Evolutionary conservation across 1,140 invertebrate genomes (phyloP).

Genomic region (Calephelis nemesis): DNA sequence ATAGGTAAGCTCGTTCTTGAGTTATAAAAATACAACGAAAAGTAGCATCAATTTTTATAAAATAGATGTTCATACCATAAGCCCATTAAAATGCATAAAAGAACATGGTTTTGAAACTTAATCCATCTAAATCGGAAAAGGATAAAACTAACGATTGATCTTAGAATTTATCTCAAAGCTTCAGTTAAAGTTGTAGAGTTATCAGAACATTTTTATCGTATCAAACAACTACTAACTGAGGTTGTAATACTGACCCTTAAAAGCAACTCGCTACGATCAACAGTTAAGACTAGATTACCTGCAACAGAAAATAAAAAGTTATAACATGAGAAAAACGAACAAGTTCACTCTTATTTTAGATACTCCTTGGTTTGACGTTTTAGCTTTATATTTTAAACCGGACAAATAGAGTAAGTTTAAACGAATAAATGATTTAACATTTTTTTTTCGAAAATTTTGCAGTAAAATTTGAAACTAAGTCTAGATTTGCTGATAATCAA

Average conservation of each 20-base stretch:
- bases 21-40: too few species aligned
- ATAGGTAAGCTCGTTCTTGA: too few species aligned
- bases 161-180: conserved; percentile 4
- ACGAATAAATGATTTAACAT: too few species aligned
- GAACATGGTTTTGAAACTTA: neutral
- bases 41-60: too few species aligned
- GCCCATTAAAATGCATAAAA: neutral
- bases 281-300: neutral
- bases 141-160: conserved; percentile 8
- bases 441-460: too few species aligned
- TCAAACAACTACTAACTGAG: conserved; percentile 11
- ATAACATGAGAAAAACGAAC: neutral
- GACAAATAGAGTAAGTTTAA: too few species aligned
- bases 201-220: conserved; percentile 11
- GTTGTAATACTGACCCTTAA: conserved; percentile 15
- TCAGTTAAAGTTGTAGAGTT: conserved; percentile 3
- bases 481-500: too few species aligned
- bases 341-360: too few species aligned
- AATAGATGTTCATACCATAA: too few species aligned
- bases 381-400: too few species aligned
- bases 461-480: too few species aligned
- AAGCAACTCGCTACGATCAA: conserved; percentile 1
- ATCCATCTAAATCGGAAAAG: neutral
- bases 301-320: neutral
- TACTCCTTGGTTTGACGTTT: too few species aligned